A percentile compares a stretch with the other conserved stretches of the same genome.
phyloP scores from a whole-genome alignment of 2,113 vertebrate species.

The Sylvia atricapilla region DNA sequence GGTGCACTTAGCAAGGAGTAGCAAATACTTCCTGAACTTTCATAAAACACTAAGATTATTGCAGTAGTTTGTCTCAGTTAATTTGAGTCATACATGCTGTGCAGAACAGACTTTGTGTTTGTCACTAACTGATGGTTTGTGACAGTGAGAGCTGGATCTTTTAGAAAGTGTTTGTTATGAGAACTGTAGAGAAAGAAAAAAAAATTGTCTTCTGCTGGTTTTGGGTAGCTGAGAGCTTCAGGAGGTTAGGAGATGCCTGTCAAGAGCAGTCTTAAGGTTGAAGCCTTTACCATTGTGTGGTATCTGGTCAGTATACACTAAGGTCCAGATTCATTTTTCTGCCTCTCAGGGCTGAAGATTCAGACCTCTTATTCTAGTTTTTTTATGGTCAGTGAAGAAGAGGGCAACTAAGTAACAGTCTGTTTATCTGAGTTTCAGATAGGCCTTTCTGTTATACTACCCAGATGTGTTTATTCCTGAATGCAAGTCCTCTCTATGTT shows the following conservation, averaged over 20 bases:
- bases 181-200: not conserved
- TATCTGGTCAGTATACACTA: not conserved
- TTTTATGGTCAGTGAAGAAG: not conserved
- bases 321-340: not conserved
- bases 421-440: not conserved
- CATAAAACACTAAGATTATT: not conserved
- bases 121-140: not conserved
- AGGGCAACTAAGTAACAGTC: not conserved
- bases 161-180: not conserved
- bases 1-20: not conserved
- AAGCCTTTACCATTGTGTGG: not conserved
- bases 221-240: not conserved
- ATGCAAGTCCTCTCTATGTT: not conserved
- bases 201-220: not conserved
- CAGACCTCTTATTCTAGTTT: not conserved
- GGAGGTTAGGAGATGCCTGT: not conserved
- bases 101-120: not conserved
- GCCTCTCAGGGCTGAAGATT: not conserved
- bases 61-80: not conserved
- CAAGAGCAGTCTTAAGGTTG: not conserved
- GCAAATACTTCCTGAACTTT: not conserved
- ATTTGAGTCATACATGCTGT: not conserved
- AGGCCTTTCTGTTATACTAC: not conserved
- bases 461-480: not conserved
- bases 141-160: not conserved